Evolutionary conservation across 2,113 vertebrate species (phyloP).

Genomic region (Corynorhinus townsendii): DNA sequence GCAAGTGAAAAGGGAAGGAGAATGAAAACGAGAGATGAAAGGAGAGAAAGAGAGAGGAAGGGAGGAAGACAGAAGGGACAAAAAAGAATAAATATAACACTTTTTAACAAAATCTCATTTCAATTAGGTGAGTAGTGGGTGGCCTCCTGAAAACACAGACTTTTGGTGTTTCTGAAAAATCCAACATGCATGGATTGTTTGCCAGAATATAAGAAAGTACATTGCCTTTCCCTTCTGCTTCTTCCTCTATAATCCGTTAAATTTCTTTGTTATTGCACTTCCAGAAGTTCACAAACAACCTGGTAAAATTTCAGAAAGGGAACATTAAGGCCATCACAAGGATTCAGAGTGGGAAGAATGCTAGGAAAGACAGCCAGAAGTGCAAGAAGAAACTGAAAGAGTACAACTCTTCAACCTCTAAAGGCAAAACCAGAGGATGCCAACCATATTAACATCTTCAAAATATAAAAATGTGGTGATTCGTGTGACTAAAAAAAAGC

Average conservation of each 20-base stretch:
- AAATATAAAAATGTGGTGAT: background rate
- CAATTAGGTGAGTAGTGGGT: background rate
- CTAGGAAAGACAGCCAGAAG: background rate
- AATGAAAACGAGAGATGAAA: background rate
- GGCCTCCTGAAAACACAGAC: background rate
- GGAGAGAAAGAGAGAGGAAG: background rate
- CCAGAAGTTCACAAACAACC: background rate
- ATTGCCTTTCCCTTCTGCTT: background rate
- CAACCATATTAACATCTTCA: background rate
- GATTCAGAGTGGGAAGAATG: background rate
- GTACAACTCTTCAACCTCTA: background rate
- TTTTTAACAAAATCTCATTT: background rate
- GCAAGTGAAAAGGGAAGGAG: background rate
- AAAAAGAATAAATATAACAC: background rate
- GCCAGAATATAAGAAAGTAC: background rate
- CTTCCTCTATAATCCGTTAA: background rate
- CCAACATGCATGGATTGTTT: background rate
- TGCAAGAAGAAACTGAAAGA: background rate
- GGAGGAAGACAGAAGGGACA: background rate
- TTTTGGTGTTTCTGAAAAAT: background rate
- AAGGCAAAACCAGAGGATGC: background rate
- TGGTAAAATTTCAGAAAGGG: background rate
- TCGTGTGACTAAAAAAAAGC: background rate
- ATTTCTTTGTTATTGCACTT: background rate
- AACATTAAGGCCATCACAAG: background rate